Evolutionary conservation across 1,140 invertebrate species (phyloP), one percentile per base, ranked within the genome.

Genomic region (Caenorhabditis latens): DNA sequence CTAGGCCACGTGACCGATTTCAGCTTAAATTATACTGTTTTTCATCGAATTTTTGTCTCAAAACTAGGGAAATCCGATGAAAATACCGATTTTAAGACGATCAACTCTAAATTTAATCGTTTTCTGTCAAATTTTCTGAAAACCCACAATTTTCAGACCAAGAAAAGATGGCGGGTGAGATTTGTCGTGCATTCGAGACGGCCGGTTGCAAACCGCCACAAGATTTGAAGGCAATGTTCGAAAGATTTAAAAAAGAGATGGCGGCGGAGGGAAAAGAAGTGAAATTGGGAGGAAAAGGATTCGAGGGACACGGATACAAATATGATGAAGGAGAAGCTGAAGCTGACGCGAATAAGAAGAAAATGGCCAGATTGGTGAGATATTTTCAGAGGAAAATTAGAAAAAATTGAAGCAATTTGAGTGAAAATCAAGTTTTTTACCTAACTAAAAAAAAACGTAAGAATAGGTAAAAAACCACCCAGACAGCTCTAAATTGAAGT

Each of bases 311-410:
- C 88, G 97, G 97, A 19, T 99, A 98, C 93, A 99, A 99, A 93
- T 99, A 99, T 93, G 98, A 99, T 93, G 98, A 99, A 93, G 96
- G 96, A 7, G 98, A 99, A 93, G 97, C 98, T 0, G 96, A 97
- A 58, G 96, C 95, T 0, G 97, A 96, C 90, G 97, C 99, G 42
- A 92, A 93, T 90, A 97, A 97, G 93, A 99, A 99, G 93, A 99
- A 55, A 67, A 85, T 88, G 83, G 55, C 83, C 24, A 71, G 84
- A 43, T 43, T 88, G 53, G 40, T 75, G n/a, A 85, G 24, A 21
- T 50, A 98, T 91, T 95, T 99, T 93, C 97, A 99, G 93, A 99
- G 99, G 93, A 97, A 48, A 75, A n/a, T 46, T n/a, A 19, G 21
- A 32, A 42, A n/a, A 67, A 67, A 40, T n/a, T n/a, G n/a, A n/a